Evolutionary conservation across 2,888 invertebrate species (phyloP), one percentile per base, ranked within the genome.

Genomic region (Latheticus oryzae): DNA sequence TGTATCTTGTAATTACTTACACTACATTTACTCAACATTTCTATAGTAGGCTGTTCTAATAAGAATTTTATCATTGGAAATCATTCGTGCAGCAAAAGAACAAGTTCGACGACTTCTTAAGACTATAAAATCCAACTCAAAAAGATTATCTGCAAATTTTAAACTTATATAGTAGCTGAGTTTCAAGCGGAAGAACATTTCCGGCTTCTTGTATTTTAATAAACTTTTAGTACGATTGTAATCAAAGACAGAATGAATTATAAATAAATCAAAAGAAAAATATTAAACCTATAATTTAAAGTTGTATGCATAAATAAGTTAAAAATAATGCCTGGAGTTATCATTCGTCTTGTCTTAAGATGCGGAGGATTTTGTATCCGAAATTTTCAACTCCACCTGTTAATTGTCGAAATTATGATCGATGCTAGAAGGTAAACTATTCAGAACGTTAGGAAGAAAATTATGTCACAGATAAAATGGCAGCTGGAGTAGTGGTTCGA

Each of bases 51-150:
- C 33, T 37, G 24, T 13, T 30, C 28, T 53, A 43, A 43, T 37
- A 63, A 60, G 67, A 66, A 68, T 69, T 68, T 68, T 66, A 68
- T 68, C 67, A 60, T 52, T 55, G 50, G 58, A 61, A 65, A 60
- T 65, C 67, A 68, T 62, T 70, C 70, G 68, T 68, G 67, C 70
- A 67, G 66, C 67, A 68, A 68, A 64, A 61, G 58, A 67, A 67
- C 69, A 66, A 64, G 69, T 67, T 66, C 65, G 66, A 64, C 68
- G 69, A 67, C 68, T 68, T 33, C 32, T 15, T 26, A 26, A 15
- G 53, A 8, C 26, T 30, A 42, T n/a, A n/a, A n/a, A n/a, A 21
- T 15, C 28, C 19, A 9, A 9, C 19, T 17, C 23, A 13, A 16
- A 40, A 51, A 3, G 21, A 19, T 5, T 19, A 5, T 19, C 3